Percentiles rank a stretch among this genome's conserved stretches.
phyloP scores from a whole-genome alignment of 2,113 vertebrate species.

The human region GRCh38 chr3:144449001-144449500 shows the following conservation, averaged over 20 bases:
- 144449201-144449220: not conserved
- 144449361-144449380: too few species aligned
- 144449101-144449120: not conserved
- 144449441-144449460: too few species aligned
- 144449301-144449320: not conserved
- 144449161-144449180: not conserved
- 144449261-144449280: not conserved
- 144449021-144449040: not conserved
- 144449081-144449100: not conserved
- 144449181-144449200: not conserved
- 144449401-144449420: too few species aligned
- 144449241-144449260: not conserved
- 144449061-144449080: not conserved
- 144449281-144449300: not conserved
- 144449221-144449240: not conserved
- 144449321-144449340: too few species aligned
- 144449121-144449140: not conserved
- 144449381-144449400: too few species aligned
- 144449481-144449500: too few species aligned
- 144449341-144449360: too few species aligned
- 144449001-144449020: not conserved
- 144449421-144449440: too few species aligned
- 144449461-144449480: too few species aligned
- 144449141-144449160: not conserved
- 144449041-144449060: not conserved